Base-by-base conservation (phyloP, 2,797 vertebrate genomes). In the Megalops cyprinoides region DNA sequence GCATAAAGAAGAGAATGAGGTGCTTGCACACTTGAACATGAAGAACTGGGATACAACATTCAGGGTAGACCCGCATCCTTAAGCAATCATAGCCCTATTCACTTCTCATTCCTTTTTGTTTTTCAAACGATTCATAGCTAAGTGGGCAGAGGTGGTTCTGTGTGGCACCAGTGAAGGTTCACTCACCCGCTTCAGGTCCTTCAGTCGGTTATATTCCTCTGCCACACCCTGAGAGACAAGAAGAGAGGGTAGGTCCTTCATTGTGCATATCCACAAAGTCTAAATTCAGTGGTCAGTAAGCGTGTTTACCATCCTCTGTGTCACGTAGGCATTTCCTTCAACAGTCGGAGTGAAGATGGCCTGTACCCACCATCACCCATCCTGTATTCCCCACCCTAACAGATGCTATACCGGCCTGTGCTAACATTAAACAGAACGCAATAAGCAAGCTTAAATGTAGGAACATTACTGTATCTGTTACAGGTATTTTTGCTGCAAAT, bases 151-250 rank as follows among this genome's bases (percentile, higher is more conserved):
- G 12, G 28, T 42, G 34, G 39, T 20, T 12, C 8, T 53, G 31
- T 53, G 44, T 53, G 31, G 58, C 34, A 62, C 48, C 6, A 8
- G 14, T 10, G 14, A 15, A 42, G 25, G 62, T 76, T 51, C 69
- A 87, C 94, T 94, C 86, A 97, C 96, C 89, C 79, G 89, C 87
- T 97, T 96, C 0, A 94, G 83, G 60, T 94, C 94, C 88, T 96
- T 97, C 62, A 97, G 92, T 69, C 92, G 87, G 86, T 96, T 96
- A 85, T 95, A 96, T 75, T 97, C 95, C 73, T 96, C 96, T 0
- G 94, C 94, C 0, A 96, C 92, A 1, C 91, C 95, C 96, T 97
- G 85, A 18, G 34, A 87, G 37, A 53, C 31, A 28, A 79, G 62
- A 74, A 58, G n/a, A 25, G 49, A 14, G 25, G 10, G 25, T 37